These are phyloP conservation scores for Drosophila subquinaria DNA, from an alignment of 2,888 invertebrate genomes.

Conservation along the genomic window DNA sequence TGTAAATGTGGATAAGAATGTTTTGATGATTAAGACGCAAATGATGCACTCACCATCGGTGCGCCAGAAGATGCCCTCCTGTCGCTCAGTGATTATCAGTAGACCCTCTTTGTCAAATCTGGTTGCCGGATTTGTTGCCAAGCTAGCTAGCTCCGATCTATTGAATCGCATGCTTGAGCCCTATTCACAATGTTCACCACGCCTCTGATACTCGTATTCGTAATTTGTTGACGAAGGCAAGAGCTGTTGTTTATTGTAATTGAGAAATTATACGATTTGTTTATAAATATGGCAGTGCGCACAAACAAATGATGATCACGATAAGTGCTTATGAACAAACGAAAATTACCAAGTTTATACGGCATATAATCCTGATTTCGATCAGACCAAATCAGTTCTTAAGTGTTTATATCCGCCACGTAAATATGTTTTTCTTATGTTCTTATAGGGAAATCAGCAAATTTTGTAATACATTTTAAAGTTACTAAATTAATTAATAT, in stretches of 20 bases:
- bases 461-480: neutral
- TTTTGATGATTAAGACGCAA: constrained; percentile 14
- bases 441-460: neutral
- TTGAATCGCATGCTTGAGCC: constrained; percentile 92
- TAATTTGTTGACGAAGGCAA: neutral
- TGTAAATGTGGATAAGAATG: constrained; percentile 4
- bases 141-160: constrained; percentile 93
- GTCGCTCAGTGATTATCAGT: constrained; percentile 93
- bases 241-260: constrained; percentile 40
- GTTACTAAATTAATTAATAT: too few relatives aligned
- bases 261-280: constrained; percentile 24
- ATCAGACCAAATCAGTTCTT: neutral
- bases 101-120: constrained; percentile 97
- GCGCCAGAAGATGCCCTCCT: constrained; percentile 96
- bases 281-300: constrained; percentile 18
- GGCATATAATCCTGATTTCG: neutral
- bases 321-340: constrained; percentile 14
- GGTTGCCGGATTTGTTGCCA: constrained; percentile 94
- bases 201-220: neutral
- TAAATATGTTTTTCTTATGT: neutral
- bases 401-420: too few relatives aligned
- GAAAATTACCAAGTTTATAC: constrained; percentile 1
- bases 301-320: constrained; percentile 20
- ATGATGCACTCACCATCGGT: constrained; percentile 90
- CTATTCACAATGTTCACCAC: constrained; percentile 6